Evolutionary conservation across 2,113 vertebrate species (phyloP), one percentile per base, ranked within the genome.

Genomic region (Neomonachus schauinslandi): DNA sequence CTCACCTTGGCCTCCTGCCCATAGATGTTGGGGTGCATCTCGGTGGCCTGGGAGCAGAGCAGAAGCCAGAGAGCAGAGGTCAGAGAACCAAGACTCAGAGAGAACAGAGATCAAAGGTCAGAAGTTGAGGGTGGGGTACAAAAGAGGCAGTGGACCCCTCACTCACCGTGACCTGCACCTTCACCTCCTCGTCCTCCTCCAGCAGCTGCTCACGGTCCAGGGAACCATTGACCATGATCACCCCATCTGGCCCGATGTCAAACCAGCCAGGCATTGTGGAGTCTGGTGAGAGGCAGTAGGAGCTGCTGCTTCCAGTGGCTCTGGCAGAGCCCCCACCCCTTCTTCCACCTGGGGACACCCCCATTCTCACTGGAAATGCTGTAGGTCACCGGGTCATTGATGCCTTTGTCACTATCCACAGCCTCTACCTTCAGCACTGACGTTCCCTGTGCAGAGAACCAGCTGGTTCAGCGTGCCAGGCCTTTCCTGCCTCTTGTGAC

Each of bases 131-230:
- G 33, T 13, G 15, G 5, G 42, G 3, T 19, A 16, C n/a, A 59
- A 31, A 53, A 19, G 28, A 26, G 59, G 46, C 14, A 7, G 12
- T 28, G 42, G 46, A 22, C 7, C 11, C 36, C 14, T 16, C 12
- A 96, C 99, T 99, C 97, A 99, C 99, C 63, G 39, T 99, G 63
- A 99, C 98, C 46, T 95, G 71, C 96, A 99, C 97, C 49, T 94
- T 97, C 63, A 99, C 98, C 53, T 94, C 85, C 88, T 99, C 98
- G 0, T 96, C 39, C 42, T 97, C 92, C 0, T 98, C 86, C 95
- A 99, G 97, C 97, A 98, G 97, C 53, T 79, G 33, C 96, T 99
- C 99, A 69, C 99, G 99, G 97, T 99, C 99, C 97, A 99, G 98
- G 1, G 0, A 0, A 7, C 84, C 83, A 0, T 1, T 85, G 28